Conservation (phyloP, 2,888 invertebrate genomes). For the Mythimna impura region DNA sequence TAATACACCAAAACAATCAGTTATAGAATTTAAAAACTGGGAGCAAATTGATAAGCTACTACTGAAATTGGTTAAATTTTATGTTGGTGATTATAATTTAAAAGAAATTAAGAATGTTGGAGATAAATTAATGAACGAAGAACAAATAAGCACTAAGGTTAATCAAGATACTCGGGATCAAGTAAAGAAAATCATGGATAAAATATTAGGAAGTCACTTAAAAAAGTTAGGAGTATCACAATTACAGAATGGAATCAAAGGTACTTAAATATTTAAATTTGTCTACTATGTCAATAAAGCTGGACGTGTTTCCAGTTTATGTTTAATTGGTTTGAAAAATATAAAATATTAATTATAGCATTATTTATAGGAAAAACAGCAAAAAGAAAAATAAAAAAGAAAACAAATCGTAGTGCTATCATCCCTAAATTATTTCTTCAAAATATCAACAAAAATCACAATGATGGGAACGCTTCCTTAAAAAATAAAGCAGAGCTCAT, state of each 20-base stretch:
- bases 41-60: slow-evolving; percentile 76
- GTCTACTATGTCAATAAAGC: no score
- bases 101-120: slow-evolving; percentile 64
- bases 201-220: slow-evolving; percentile 79
- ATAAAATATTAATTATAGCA: background rate
- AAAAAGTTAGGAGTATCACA: slow-evolving; percentile 75
- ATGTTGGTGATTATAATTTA: slow-evolving; percentile 72
- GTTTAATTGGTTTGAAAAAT: background rate
- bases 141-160: slow-evolving; percentile 44
- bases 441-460: slow-evolving; percentile 18
- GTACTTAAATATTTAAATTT: slow-evolving; percentile 63
- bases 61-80: slow-evolving; percentile 80
- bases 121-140: background rate
- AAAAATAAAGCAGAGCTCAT: background rate
- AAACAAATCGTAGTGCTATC: slow-evolving; percentile 17
- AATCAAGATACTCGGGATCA: slow-evolving; percentile 72
- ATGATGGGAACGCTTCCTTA: slow-evolving; percentile 5
- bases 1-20: slow-evolving; percentile 83
- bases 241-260: slow-evolving; percentile 84
- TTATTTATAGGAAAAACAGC: slow-evolving; percentile 75
- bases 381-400: slow-evolving; percentile 76
- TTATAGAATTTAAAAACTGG: slow-evolving; percentile 91
- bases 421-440: slow-evolving; percentile 17
- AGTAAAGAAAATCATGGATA: slow-evolving; percentile 83
- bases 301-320: background rate